These are phyloP conservation scores for Epinephelus awoara DNA, from an alignment of 2,797 vertebrate genomes.

Conservation along the genomic window DNA sequence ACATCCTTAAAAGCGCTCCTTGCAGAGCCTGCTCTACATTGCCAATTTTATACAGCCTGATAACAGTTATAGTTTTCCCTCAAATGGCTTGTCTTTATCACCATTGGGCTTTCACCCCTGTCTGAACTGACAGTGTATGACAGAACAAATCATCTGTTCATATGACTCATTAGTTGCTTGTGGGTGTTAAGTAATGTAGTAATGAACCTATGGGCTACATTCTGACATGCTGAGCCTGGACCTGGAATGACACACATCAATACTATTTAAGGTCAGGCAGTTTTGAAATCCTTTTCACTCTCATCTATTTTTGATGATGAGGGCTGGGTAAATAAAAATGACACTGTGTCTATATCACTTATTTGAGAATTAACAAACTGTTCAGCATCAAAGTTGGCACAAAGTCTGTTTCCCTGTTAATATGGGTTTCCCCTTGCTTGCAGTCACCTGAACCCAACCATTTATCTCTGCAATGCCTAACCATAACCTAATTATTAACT, in stretches of 20 bases:
- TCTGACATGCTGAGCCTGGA: conserved; percentile 25
- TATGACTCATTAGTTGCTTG: conserved; percentile 46
- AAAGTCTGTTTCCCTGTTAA: conserved; percentile 12
- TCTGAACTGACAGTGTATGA: conserved; percentile 43
- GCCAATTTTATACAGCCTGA: conserved; percentile 78
- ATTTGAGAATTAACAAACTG: not conserved
- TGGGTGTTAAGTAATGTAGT: conserved; percentile 39
- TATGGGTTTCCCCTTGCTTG: not conserved
- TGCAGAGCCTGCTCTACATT: conserved; percentile 87
- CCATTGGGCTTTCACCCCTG: conserved; percentile 31
- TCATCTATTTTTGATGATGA: not conserved
- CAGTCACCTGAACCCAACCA: not conserved
- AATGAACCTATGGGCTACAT: conserved; percentile 31
- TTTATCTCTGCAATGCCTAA: conserved; percentile 3
- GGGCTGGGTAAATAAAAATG: not conserved
- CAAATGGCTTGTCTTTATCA: conserved; percentile 36
- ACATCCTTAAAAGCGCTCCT: conserved; percentile 77
- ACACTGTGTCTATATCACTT: not conserved
- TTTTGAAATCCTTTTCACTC: not conserved
- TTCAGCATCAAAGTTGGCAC: not conserved
- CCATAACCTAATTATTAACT: not conserved
- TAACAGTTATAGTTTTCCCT: conserved; percentile 67
- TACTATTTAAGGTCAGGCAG: not conserved
- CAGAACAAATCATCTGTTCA: conserved; percentile 36
- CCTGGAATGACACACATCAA: not conserved